Evolutionary conservation across 2,797 vertebrate genomes (phyloP).

Genomic region (Nothura maculosa): DNA sequence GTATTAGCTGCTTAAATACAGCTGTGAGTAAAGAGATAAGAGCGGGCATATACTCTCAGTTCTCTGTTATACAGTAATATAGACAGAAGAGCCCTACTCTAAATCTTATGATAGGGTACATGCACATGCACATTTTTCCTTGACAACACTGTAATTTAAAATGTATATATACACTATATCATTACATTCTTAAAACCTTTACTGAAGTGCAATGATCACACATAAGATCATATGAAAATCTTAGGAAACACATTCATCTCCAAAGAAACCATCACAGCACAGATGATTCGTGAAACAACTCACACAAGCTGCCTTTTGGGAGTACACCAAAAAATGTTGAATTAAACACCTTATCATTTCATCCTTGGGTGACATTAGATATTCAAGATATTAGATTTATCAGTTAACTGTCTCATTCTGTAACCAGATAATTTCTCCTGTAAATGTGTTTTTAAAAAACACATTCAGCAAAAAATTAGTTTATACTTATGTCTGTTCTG

Average conservation of each 20-base stretch:
- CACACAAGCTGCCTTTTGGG: slow-evolving; percentile 26
- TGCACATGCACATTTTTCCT: slow-evolving; percentile 41
- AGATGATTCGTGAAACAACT: not conserved
- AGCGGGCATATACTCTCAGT: not conserved
- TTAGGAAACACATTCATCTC: slow-evolving; percentile 34
- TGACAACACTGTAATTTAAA: slow-evolving; percentile 51
- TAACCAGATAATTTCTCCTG: not conserved
- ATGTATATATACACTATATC: not conserved
- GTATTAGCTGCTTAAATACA: slow-evolving; percentile 68
- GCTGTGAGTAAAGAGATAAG: slow-evolving; percentile 58
- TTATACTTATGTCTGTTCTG: not conserved
- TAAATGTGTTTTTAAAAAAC: not conserved
- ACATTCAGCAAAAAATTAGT: not conserved
- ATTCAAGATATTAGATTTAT: not conserved
- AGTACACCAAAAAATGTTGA: not conserved
- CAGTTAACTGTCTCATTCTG: not conserved
- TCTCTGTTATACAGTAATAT: not conserved
- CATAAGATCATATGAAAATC: not conserved
- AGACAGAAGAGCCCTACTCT: not conserved
- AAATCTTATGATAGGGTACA: slow-evolving; percentile 20
- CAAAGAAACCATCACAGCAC: not conserved
- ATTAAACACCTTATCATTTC: not conserved
- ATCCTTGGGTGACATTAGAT: not conserved
- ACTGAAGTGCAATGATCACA: not conserved
- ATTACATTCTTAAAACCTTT: slow-evolving; percentile 21